Base-by-base conservation (phyloP, 2,113 vertebrate genomes). In the Scalopus aquaticus region DNA sequence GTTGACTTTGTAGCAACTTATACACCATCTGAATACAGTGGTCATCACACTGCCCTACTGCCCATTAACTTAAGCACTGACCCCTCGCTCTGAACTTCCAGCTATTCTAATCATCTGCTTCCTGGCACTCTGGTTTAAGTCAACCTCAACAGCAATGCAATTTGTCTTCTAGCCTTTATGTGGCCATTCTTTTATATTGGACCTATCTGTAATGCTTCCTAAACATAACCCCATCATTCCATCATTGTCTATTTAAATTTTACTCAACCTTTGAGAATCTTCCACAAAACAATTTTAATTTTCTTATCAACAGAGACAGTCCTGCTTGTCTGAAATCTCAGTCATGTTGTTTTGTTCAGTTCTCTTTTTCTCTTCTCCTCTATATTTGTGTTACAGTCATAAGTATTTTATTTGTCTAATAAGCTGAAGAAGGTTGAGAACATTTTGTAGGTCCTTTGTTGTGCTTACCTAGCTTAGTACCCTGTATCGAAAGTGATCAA, bases 11-110 rank as follows among this genome's bases (percentile, higher is more conserved):
- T n/a, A 12, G 35, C 32, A 17, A 32, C 19, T 37, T 17, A 37
- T 12, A 42, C 5, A 13, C 60, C 22, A 9, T 44, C n/a, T 6
- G 26, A 88, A 58, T 20, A 9, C 3, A 30, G 44, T 0, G 16
- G 51, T 64, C n/a, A 4, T 37, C 44, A 15, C 3, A 0, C 0
- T 3, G 0, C 24, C 46, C 44, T 2, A 0, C 10, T 3, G 6
- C 26, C 28, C 49, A 24, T 83, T 28, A 24, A 54, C 15, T 35
- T 3, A 32, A 70, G 51, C 51, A 1, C 32, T 4, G 9, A 4
- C 37, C 90, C 73, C 17, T 30, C 26, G 5, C 15, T 35, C 6
- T 2, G 37, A 51, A 30, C 35, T 3, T 19, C 11, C 28, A 8
- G 79, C 42, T 30, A 2, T 54, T 87, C 72, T 78, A 22, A 39